Percentiles rank a stretch among this genome's conserved stretches.
phyloP scores from a whole-genome alignment of 2,888 invertebrate species.

The Patella depressa region DNA sequence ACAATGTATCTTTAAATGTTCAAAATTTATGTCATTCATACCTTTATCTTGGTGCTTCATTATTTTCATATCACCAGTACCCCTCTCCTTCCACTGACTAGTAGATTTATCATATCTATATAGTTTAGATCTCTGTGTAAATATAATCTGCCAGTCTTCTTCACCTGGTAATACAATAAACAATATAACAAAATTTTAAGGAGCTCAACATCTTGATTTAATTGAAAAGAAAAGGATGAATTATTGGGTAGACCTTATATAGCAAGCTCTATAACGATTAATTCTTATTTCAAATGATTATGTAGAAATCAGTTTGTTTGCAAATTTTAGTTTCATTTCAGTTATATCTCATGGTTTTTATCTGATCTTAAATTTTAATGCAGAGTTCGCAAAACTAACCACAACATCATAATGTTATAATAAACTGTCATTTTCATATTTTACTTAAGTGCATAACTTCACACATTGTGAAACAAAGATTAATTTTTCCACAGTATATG shows the following conservation, averaged over 20 bases:
- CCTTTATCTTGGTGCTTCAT: constrained; percentile 71
- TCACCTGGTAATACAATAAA: constrained; percentile 76
- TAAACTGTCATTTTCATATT: neutral
- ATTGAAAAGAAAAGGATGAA: too few relatives aligned
- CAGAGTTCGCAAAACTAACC: neutral
- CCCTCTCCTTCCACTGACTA: constrained; percentile 92
- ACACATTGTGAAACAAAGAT: too few relatives aligned
- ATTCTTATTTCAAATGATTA: too few relatives aligned
- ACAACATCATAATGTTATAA: neutral
- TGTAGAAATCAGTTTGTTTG: too few relatives aligned
- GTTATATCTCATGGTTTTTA: too few relatives aligned
- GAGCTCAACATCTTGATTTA: too few relatives aligned
- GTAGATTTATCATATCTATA: constrained; percentile 80
- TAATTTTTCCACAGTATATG: too few relatives aligned
- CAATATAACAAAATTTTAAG: too few relatives aligned
- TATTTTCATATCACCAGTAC: constrained; percentile 87
- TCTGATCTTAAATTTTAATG: neutral
- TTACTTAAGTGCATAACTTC: neutral
- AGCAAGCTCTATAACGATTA: too few relatives aligned
- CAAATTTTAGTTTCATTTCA: too few relatives aligned
- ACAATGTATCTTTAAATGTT: neutral
- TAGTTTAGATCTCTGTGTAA: constrained; percentile 85
- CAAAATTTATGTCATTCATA: constrained; percentile 27
- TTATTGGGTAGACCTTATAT: too few relatives aligned
- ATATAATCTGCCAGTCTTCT: constrained; percentile 85